Evolutionary conservation across 2,888 invertebrate species (phyloP), one percentile per base, ranked within the genome.

Genomic region (Fragum sueziense): DNA sequence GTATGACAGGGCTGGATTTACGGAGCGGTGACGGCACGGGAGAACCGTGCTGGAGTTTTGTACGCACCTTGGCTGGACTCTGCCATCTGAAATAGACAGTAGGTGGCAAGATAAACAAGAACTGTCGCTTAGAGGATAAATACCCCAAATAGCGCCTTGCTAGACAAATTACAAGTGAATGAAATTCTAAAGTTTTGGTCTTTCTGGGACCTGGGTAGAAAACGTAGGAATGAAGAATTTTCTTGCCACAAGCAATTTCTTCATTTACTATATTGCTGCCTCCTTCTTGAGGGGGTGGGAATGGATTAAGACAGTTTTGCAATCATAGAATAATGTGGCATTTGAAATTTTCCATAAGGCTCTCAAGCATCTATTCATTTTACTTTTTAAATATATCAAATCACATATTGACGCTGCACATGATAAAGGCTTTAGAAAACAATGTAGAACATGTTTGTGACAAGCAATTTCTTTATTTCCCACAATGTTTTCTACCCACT

Each of bases 11-110:
- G 33, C 82, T 84, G 9, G 80, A 72, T n/a, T 70, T 70, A 25
- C 70, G 65, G n/a, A 61, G 51, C 1, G 84, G 82, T n/a, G 80
- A 76, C 0, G 82, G 61, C n/a, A 75, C 75, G 6, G 84, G 85
- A 25, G 86, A 86, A 2, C 79, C 78, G 54, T 86, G 77, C 17
- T 71, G 75, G 0, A 80, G 73, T 29, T 79, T 80, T 31, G 76
- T 70, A 31, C 80, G 82, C 22, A 85, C 73, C 51, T 86, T 84
- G 9, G 88, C 87, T 54, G 90, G 89, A 81, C 89, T 90, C 27
- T 87, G 89, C 90, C 89, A 90, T 62, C 90, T 90, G 85, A 70
- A 79, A 62, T 29, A 65, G 34, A 37, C 14, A 37, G 14, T 9
- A 37, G 6, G 37, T n/a, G n/a, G n/a, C n/a, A n/a, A n/a, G n/a